Percentiles rank a stretch among this genome's conserved stretches.
These are phyloP conservation scores for Ichneumon xanthorius DNA, from an alignment of 2,888 invertebrate genomes.

Conservation along the genomic window DNA sequence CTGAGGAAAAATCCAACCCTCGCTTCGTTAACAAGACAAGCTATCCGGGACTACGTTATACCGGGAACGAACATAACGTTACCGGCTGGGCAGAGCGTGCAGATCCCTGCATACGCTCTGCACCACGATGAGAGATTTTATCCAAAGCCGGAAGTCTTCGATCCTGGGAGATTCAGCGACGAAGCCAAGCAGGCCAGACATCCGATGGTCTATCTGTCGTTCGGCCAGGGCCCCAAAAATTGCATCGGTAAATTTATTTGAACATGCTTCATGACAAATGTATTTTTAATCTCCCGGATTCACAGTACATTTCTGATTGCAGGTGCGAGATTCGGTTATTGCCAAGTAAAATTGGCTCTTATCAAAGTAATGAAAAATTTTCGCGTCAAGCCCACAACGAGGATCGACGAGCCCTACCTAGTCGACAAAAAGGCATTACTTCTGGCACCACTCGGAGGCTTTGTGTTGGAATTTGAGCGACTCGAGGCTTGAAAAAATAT, in stretches of 20 bases:
- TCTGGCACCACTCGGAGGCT: constrained; percentile 74
- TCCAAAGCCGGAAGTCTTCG: constrained; percentile 75
- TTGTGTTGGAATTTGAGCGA: constrained; percentile 76
- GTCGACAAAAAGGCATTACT: constrained; percentile 72
- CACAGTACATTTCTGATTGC: constrained; percentile 13
- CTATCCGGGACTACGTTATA: constrained; percentile 69
- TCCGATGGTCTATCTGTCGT: constrained; percentile 75
- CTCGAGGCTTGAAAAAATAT: neutral
- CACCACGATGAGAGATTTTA: constrained; percentile 62
- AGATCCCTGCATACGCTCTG: constrained; percentile 58
- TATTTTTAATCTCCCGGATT: constrained; percentile 4
- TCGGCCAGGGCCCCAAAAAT: constrained; percentile 80
- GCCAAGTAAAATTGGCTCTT: constrained; percentile 83
- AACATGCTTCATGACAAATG: constrained; percentile 20
- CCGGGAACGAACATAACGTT: constrained; percentile 60
- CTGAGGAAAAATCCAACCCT: constrained; percentile 84
- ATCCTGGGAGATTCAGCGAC: constrained; percentile 77
- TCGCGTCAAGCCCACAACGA: constrained; percentile 78
- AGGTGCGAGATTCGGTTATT: constrained; percentile 75
- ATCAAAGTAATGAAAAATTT: constrained; percentile 80
- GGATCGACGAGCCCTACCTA: constrained; percentile 76
- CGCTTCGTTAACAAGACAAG: constrained; percentile 76
- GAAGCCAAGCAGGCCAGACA: constrained; percentile 69
- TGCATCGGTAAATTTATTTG: constrained; percentile 76
- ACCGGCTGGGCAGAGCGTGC: constrained; percentile 43